phyloP scores from a whole-genome alignment of 2,797 vertebrate species.

The Chelmon rostratus region DNA sequence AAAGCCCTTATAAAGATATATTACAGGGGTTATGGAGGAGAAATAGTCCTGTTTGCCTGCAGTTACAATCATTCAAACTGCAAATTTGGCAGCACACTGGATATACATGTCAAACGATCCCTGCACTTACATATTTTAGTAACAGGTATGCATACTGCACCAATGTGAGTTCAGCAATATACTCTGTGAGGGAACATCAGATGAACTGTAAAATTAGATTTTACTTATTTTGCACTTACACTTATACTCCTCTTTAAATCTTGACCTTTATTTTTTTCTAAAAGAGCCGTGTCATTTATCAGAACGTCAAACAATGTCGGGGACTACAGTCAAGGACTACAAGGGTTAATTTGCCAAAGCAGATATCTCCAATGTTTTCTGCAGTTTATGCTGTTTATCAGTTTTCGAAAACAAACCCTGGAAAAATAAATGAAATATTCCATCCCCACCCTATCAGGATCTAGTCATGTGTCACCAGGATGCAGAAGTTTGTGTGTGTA shows the following conservation, averaged over 20 bases:
- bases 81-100: neutral
- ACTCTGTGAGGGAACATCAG: neutral
- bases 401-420: neutral
- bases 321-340: neutral
- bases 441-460: neutral
- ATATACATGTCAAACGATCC: neutral
- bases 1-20: constrained; percentile 25
- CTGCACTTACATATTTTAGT: neutral
- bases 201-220: neutral
- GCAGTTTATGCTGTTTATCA: no score
- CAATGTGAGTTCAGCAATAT: neutral
- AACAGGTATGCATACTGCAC: neutral
- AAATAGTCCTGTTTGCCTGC: constrained; percentile 16
- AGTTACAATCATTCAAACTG: constrained; percentile 7
- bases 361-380: neutral
- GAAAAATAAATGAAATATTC: neutral
- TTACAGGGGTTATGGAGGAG: constrained; percentile 3
- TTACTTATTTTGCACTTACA: neutral
- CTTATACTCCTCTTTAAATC: no score
- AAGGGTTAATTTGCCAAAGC: neutral
- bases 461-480: neutral
- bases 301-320: neutral
- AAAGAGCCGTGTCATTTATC: neutral
- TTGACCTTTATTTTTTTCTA: neutral
- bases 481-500: neutral